Evolutionary conservation across 2,113 vertebrate species (phyloP), one percentile per base, ranked within the genome.

Genomic region (Rhea americana): DNA sequence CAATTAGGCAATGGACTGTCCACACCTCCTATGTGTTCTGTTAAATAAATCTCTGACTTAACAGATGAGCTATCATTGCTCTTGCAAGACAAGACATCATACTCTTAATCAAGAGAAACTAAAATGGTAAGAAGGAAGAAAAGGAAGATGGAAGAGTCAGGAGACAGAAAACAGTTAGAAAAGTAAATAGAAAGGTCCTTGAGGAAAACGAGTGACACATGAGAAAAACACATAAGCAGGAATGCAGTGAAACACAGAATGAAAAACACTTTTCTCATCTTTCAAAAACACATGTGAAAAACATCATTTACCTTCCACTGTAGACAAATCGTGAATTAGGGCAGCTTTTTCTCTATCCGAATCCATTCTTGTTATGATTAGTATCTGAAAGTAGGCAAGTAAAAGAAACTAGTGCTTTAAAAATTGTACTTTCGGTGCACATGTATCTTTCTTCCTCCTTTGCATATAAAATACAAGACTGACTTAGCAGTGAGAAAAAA

Each of bases 231-330:
- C 32, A 48, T 7, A 53, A 75, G 71, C 3, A 75, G 32, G 13
- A 87, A 84, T 28, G 1, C 12, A 84, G 35, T 0, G 1, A 85
- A 68, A 26, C 18, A 72, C 22, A 79, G 22, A 93, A 14, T 17
- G 70, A 48, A 7, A 79, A 30, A 5, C 17, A 58, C 3, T 16
- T 80, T 70, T 61, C 51, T 56, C 28, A 21, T 79, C 24, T 59
- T 80, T 77, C 2, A 90, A 86, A 88, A 71, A 67, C 9, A 35
- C 3, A n/a, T 7, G 65, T 24, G 62, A 95, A 90, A 94, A 90
- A 58, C 80, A 90, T 32, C 24, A 35, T 97, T 97, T 97, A 99
- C 99, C 99, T 79, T 97, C 93, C 83, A 98, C 92, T 82, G 89
- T 94, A 76, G 83, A 97, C 92, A 99, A 96, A 39, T 79, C 84